Evolutionary conservation across 1,140 invertebrate species (phyloP).

Genomic region (Leptestheria dahalacensis): DNA sequence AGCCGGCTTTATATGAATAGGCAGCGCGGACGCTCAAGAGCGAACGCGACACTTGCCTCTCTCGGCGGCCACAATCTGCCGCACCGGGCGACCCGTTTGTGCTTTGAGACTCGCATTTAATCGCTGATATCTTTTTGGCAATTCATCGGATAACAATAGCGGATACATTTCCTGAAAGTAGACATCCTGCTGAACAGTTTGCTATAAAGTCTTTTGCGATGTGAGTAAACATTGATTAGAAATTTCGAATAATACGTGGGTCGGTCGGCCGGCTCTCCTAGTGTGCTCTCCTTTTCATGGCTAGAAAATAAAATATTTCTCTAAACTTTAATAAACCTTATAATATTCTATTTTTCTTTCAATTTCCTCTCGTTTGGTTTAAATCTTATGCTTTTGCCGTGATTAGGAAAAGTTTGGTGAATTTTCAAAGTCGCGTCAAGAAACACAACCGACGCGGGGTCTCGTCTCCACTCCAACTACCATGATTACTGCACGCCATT

Average conservation of each 20-base stretch:
- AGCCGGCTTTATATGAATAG: neutral
- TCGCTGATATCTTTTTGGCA: neutral
- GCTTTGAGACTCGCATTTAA: neutral
- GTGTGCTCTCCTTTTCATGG: neutral
- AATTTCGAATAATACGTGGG: neutral
- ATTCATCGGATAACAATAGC: neutral
- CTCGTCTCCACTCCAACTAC: too few relatives aligned
- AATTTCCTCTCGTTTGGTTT: slow-evolving; percentile 7
- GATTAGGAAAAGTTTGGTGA: neutral
- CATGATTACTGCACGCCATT: neutral
- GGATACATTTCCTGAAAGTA: neutral
- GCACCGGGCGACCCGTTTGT: neutral
- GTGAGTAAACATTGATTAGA: neutral
- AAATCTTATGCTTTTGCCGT: neutral
- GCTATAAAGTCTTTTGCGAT: neutral
- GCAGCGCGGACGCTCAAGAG: neutral
- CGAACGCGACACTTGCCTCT: neutral
- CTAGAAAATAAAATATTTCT: neutral
- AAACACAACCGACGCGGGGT: slow-evolving; percentile 7
- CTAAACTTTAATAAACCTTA: neutral
- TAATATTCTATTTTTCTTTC: neutral
- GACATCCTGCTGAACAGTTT: neutral
- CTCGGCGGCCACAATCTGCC: neutral
- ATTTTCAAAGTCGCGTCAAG: neutral
- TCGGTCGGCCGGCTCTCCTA: neutral